Base-by-base conservation (phyloP, 1,140 invertebrate species). In the Bombyx mandarina region DNA sequence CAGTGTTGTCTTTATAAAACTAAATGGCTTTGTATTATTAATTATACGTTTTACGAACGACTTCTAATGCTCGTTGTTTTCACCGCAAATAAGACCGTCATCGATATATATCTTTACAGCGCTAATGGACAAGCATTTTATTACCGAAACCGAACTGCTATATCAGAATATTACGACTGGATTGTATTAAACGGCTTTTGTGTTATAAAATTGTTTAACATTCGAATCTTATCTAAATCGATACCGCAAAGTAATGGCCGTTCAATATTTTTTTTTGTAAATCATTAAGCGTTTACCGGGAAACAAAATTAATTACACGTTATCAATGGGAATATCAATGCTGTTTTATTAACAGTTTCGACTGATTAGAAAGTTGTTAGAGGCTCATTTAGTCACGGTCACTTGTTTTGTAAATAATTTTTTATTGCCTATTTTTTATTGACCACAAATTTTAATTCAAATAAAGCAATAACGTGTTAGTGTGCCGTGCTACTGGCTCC, bases 121-220 rank as follows among this genome's bases (percentile, higher is more conserved):
- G 2, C 26, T 35, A 35, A 35, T 35, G 62, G 58, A 45, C 53
- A 58, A 62, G 56, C 60, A 62, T 69, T 72, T 72, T 69, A 72
- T 66, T 48, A 60, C 48, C 51, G 47, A 61, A 51, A 63, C 63
- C 62, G 65, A 60, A 65, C 58, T 51, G 58, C 35, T 50, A 55
- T 61, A 63, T 54, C 57, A 61, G 61, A 35, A 35, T 22, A 61
- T 59, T 60, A 61, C 63, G 50, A 62, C 56, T 45, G 58, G 51
- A 57, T 61, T 61, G 54, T 48, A 65, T 60, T 61, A 56, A 58
- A 58, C 26, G 12, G 35, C 46, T 51, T 56, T 57, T 52, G 46
- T 53, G 55, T 60, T 50, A 55, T 63, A 60, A 60, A 65, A 61
- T 61, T 61, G 58, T 55, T 55, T 52, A 56, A 60, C 63, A 61